Evolutionary conservation across 2,888 invertebrate species (phyloP).

Genomic region (Ferdinandea cuprea): DNA sequence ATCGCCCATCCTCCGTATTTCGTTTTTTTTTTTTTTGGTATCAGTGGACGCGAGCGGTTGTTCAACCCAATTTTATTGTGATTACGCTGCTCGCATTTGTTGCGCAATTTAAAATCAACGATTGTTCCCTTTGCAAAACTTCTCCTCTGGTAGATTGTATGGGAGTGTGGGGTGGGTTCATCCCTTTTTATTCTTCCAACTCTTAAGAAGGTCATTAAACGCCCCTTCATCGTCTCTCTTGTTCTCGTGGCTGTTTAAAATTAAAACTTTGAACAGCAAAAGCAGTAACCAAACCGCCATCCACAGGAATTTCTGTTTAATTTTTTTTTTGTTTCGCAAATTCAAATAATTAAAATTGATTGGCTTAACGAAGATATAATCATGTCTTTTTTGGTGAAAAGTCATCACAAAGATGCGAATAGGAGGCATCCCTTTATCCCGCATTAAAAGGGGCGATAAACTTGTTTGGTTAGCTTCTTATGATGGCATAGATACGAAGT

Average conservation of each 20-base stretch:
- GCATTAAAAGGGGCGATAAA: constrained; percentile 62
- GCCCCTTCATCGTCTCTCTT: constrained; percentile 22
- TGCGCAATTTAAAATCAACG: constrained; percentile 67
- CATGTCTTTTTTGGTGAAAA: constrained; percentile 58
- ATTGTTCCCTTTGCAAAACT: constrained; percentile 30
- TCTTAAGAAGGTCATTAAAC: constrained; percentile 67
- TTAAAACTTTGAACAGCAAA: constrained; percentile 14
- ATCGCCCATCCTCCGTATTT: too few species aligned
- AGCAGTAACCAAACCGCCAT: not conserved
- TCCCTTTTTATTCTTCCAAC: constrained; percentile 17
- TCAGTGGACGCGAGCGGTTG: constrained; percentile 53
- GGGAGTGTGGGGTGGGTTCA: too few species aligned
- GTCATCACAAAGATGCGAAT: constrained; percentile 17
- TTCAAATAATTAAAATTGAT: constrained; percentile 73
- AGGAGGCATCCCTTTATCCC: constrained; percentile 31
- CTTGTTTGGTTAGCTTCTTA: constrained; percentile 53
- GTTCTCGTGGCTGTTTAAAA: constrained; percentile 17
- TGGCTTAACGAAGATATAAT: constrained; percentile 74
- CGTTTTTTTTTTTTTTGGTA: not conserved
- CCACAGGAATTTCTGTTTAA: constrained; percentile 27
- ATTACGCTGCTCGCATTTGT: constrained; percentile 69
- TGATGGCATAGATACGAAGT: constrained; percentile 35
- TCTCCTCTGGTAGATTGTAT: not conserved
- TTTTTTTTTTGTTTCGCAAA: constrained; percentile 52
- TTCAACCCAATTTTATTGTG: constrained; percentile 69